Conservation (phyloP, 1,140 invertebrate species). For the Eupeodes corollae region DNA sequence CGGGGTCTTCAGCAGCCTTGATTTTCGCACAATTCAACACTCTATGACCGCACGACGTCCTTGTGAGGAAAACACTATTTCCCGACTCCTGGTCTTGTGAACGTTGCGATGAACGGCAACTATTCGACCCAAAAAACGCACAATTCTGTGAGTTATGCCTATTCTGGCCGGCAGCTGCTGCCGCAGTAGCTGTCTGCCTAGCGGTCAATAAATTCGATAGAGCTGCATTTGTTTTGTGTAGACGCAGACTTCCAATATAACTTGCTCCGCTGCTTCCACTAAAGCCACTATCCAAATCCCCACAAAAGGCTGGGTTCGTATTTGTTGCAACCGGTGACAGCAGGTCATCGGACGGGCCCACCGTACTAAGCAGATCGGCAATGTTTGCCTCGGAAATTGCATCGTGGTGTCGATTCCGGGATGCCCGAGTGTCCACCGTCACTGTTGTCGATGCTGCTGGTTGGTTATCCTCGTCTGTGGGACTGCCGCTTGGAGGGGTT, state of each 20-base stretch:
- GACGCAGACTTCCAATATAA: constrained; percentile 53
- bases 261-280: constrained; percentile 66
- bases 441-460: neutral
- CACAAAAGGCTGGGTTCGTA: constrained; percentile 27
- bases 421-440: constrained; percentile 18
- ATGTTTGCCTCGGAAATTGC: constrained; percentile 30
- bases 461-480: constrained; percentile 3
- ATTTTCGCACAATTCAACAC: constrained; percentile 30
- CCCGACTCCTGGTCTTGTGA: constrained; percentile 3
- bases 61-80: constrained; percentile 16
- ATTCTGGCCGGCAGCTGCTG: neutral
- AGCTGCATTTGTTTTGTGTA: constrained; percentile 37
- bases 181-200: constrained; percentile 17
- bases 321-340: constrained; percentile 45
- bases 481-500: constrained; percentile 26
- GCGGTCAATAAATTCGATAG: constrained; percentile 23
- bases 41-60: constrained; percentile 24
- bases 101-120: constrained; percentile 27
- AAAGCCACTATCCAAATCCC: constrained; percentile 67
- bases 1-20: constrained; percentile 29
- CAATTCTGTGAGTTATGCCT: neutral
- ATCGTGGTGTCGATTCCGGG: constrained; percentile 28
- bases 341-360: constrained; percentile 56
- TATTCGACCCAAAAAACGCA: constrained; percentile 17
- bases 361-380: constrained; percentile 40